Base-by-base conservation (phyloP, 2,797 vertebrate species). In the Rhadinocentrus ornatus region DNA sequence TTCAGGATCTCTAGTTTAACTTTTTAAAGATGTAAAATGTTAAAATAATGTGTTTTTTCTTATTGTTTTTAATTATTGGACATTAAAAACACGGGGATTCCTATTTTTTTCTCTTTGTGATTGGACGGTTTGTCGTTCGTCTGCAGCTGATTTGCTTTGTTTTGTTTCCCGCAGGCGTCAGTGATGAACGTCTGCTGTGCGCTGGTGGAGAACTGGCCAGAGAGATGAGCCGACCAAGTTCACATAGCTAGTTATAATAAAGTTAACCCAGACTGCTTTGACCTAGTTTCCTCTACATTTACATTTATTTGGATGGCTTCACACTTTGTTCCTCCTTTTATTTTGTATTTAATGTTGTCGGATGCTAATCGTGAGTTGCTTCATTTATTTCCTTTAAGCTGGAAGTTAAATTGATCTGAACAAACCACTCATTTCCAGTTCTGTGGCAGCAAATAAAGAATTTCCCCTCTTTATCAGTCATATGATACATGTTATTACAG, bases 1-100 rank as follows among this genome's bases (percentile, higher is more conserved):
- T 94, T 95, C 94, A 95, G 94, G 95, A 95, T 96, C 96, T 96
- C 94, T 94, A 97, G 96, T 94, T 97, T 95, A 96, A 72, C 48
- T 91, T 80, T 93, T 92, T 93, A 34, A 29, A 88, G 88, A 60
- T 91, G 81, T 89, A 94, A 96, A 94, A 91, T 95, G 94, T 96
- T 94, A 93, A 94, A 94, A 93, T 81, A 94, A 89, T 82, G 94
- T 92, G 93, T 92, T 31, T 85, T 81, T 80, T 64, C 46, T 75
- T 73, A 67, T 71, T 73, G 82, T 80, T 86, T 84, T 82, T 71
- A 82, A 90, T 80, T 94, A 94, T 94, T 94, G 94, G 85, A 92
- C 90, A 87, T 86, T 57, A 78, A 86, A 89, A 89, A 94, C 88
- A 91, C 91, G 93, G 91, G 94, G 87, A 94, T 94, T 92, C 91